A percentile compares a stretch with the other conserved stretches of the same genome.
phyloP scores from a whole-genome alignment of 2,797 vertebrate species.

The Eurystomus glaucurus region DNA sequence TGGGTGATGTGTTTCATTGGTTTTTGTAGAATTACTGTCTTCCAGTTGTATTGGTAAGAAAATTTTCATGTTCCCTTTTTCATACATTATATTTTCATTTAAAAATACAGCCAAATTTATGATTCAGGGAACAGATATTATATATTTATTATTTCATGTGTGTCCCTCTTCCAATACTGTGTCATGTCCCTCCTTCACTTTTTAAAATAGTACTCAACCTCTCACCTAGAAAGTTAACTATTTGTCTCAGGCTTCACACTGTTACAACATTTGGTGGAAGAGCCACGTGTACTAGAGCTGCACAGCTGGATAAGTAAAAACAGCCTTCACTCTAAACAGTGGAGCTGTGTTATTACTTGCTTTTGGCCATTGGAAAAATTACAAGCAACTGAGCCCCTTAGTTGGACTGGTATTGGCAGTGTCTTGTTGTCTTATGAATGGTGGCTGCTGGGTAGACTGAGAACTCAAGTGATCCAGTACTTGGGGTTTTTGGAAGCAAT shows the following conservation, averaged over 20 bases:
- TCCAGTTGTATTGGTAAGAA: background rate
- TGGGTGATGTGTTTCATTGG: background rate
- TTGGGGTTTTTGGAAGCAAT: background rate
- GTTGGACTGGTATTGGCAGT: background rate
- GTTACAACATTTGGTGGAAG: background rate
- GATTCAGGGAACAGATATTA: background rate
- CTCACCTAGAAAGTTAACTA: background rate
- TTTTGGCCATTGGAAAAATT: background rate
- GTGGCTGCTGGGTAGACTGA: background rate
- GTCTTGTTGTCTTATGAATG: background rate
- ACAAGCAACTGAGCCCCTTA: background rate
- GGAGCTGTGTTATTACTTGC: background rate
- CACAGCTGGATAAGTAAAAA: background rate
- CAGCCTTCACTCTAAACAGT: background rate
- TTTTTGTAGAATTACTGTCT: background rate
- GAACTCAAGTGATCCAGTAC: background rate
- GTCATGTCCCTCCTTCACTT: background rate
- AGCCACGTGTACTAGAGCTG: background rate
- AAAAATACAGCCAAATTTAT: background rate
- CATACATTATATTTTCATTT: background rate
- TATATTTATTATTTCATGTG: background rate
- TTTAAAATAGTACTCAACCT: background rate
- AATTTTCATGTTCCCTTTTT: background rate
- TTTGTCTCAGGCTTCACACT: background rate
- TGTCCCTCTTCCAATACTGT: accelerated